Evolutionary conservation across 2,797 vertebrate genomes (phyloP).

Genomic region (Anguilla pacifica): DNA sequence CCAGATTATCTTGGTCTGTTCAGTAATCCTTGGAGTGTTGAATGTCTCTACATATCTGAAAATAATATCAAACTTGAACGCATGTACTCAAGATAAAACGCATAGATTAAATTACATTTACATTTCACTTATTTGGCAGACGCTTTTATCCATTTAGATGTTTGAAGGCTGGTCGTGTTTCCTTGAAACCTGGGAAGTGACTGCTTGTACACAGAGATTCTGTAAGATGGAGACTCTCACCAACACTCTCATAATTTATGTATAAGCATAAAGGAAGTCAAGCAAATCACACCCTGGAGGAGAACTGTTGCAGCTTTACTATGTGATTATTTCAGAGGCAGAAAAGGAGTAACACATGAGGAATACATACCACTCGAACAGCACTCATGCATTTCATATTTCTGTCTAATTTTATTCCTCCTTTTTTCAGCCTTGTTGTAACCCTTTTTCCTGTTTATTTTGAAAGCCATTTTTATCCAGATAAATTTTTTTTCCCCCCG

Average conservation of each 20-base stretch:
- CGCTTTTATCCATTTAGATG: neutral
- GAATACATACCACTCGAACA: neutral
- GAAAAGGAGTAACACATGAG: neutral
- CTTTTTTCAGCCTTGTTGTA: neutral
- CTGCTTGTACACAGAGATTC: neutral
- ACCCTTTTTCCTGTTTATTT: neutral
- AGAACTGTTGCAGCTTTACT: neutral
- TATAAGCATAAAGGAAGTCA: neutral
- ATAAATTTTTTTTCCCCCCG: neutral
- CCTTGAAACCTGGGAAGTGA: neutral
- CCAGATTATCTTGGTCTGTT: neutral
- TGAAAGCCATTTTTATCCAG: neutral
- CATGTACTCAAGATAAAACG: neutral
- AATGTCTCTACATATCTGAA: neutral
- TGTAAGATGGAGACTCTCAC: neutral
- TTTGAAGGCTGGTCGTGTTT: neutral
- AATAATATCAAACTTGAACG: neutral
- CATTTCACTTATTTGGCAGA: too few species aligned
- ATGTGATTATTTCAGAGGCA: neutral
- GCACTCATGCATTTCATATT: neutral
- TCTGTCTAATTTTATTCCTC: neutral
- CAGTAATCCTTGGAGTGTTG: neutral
- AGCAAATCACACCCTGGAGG: neutral
- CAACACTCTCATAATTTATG: neutral
- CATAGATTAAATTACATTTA: too few species aligned